Percentiles rank a stretch among this genome's conserved stretches.
These are phyloP conservation scores for Sceloporus tristichus DNA, from an alignment of 2,113 vertebrate genomes.

Conservation along the genomic window DNA sequence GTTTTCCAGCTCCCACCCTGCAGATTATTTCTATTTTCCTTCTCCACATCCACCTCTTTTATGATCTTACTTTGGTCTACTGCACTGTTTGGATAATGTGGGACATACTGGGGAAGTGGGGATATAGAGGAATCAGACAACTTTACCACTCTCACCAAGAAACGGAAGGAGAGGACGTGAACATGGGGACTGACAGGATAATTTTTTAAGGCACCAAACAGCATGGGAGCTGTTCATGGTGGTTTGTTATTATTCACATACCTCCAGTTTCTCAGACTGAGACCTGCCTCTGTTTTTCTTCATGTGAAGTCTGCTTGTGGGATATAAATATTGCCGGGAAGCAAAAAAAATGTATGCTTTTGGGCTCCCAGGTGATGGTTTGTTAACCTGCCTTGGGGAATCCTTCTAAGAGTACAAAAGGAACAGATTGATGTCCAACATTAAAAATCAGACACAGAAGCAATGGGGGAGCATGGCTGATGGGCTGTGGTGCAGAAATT, in stretches of 20 bases:
- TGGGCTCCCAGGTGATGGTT: not conserved
- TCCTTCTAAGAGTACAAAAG: not conserved
- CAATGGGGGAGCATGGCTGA: no score
- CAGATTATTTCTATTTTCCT: constrained; percentile 11
- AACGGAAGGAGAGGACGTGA: not conserved
- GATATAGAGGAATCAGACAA: not conserved
- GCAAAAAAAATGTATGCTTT: not conserved
- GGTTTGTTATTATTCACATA: not conserved
- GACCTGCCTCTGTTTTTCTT: not conserved
- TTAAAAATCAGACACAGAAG: no score
- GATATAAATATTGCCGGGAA: not conserved
- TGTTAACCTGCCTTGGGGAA: not conserved
- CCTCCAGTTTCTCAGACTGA: not conserved
- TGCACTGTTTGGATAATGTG: constrained; percentile 16
- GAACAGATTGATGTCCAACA: not conserved
- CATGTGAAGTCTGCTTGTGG: not conserved
- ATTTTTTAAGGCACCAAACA: not conserved
- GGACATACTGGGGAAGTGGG: not conserved
- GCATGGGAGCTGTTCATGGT: not conserved
- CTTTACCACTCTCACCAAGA: not conserved
- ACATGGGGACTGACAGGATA: not conserved
- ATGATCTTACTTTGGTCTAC: not conserved
- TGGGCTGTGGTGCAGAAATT: no score
- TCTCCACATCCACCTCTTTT: not conserved
- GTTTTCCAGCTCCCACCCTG: constrained; percentile 9